These are phyloP conservation scores for Tipula lateralis DNA, from an alignment of 2,888 invertebrate genomes.

Conservation along the genomic window DNA sequence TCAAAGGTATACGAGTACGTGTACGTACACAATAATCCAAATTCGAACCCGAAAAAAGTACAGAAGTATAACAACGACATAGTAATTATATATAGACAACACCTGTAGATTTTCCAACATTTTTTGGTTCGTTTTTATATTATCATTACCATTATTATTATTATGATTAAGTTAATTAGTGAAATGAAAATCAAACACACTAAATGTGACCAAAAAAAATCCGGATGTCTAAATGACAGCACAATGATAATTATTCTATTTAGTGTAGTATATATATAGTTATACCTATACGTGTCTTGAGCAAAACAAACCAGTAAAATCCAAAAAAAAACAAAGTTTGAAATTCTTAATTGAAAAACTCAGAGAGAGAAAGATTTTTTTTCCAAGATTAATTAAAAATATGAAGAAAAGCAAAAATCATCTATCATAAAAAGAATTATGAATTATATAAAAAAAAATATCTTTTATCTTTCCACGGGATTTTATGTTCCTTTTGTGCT, in stretches of 20 bases:
- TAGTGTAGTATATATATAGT: neutral
- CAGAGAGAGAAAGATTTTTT: neutral
- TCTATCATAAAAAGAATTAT: neutral
- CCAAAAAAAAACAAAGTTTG: neutral
- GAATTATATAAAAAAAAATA: neutral
- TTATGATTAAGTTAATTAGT: neutral
- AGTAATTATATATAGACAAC: neutral
- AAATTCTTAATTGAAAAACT: constrained; percentile 1
- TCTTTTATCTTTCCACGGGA: neutral
- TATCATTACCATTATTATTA: neutral
- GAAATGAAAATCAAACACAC: neutral
- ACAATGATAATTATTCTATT: neutral
- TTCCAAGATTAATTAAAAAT: neutral
- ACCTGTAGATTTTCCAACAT: neutral
- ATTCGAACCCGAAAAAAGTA: neutral
- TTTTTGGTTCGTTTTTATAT: neutral
- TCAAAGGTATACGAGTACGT: neutral
- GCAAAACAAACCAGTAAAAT: neutral
- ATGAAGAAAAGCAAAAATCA: neutral
- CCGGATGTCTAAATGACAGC: neutral
- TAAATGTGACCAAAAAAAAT: neutral
- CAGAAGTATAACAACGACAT: neutral
- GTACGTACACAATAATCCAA: neutral
- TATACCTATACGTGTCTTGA: neutral
- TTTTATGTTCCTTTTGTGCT: neutral